Conservation (phyloP, 2,113 vertebrate genomes). For the Piaya cayana region DNA sequence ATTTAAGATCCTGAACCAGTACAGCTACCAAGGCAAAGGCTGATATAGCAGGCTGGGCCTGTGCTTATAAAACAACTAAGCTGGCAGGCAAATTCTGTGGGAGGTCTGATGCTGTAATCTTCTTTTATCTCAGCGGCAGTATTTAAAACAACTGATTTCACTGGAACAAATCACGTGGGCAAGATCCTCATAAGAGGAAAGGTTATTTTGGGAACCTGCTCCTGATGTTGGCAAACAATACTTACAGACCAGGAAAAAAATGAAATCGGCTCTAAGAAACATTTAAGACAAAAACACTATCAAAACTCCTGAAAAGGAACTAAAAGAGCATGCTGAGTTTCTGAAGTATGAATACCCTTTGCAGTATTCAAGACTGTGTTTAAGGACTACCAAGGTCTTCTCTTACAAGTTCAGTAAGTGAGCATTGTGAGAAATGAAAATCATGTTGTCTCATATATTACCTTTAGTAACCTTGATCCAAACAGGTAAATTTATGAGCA, state of each 20-base stretch:
- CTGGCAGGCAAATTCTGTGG: not conserved
- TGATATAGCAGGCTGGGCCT: not conserved
- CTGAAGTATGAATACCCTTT: not conserved
- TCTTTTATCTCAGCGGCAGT: not conserved
- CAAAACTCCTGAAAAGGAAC: not conserved
- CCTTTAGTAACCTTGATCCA: not conserved
- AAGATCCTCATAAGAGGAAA: not conserved
- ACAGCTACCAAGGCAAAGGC: not conserved
- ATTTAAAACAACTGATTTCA: constrained; percentile 19
- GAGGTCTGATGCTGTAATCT: not conserved
- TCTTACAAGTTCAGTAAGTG: not conserved
- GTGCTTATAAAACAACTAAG: not conserved
- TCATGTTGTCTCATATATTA: not conserved
- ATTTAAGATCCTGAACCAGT: not conserved
- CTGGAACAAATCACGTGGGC: not conserved
- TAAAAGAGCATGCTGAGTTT: not conserved
- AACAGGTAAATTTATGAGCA: not conserved
- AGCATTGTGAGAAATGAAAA: not conserved
- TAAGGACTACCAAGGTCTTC: not conserved
- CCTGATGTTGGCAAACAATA: constrained; percentile 20
- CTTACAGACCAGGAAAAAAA: not conserved
- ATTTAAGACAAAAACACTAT: not conserved
- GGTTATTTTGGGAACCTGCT: not conserved
- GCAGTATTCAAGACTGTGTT: not conserved
- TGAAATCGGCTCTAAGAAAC: not conserved